A percentile compares a stretch with the other conserved stretches of the same genome.
phyloP scores from a whole-genome alignment of 2,113 vertebrate species.

The Cheilinus undulatus region DNA sequence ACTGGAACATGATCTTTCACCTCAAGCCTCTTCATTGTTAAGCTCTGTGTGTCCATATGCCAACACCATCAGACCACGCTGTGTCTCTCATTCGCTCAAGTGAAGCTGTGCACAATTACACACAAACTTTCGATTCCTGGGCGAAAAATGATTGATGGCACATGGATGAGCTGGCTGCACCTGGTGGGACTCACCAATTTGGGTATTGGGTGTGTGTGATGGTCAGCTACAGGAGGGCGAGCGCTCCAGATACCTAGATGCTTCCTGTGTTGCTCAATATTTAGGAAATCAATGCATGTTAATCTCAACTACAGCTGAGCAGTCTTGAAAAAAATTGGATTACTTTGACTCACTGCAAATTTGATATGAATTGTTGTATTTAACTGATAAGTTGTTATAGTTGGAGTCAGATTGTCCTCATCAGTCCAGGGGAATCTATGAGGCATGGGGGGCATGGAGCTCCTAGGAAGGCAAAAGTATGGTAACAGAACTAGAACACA shows the following conservation, averaged over 20 bases:
- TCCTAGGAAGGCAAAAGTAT: no score
- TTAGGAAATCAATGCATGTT: constrained; percentile 69
- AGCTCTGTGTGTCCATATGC: background rate
- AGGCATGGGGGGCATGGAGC: no score
- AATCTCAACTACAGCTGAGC: constrained; percentile 47
- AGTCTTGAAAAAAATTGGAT: no score
- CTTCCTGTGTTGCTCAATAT: constrained; percentile 66
- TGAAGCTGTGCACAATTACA: constrained; percentile 1
- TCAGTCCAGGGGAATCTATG: no score
- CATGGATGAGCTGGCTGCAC: constrained; percentile 41
- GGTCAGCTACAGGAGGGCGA: constrained; percentile 54
- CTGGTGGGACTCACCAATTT: constrained; percentile 62
- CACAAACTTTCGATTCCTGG: constrained; percentile 19
- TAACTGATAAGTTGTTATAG: no score
- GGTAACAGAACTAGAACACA: no score
- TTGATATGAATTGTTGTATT: no score
- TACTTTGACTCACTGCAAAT: no score
- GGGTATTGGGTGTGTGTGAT: constrained; percentile 58
- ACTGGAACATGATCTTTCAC: background rate
- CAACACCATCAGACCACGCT: background rate
- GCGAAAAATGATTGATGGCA: constrained; percentile 53
- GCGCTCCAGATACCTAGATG: constrained; percentile 48
- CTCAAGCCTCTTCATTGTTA: background rate
- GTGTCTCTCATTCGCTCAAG: background rate
- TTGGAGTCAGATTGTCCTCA: no score